Percentiles rank a stretch among this genome's conserved stretches.
Evolutionary conservation across 2,888 invertebrate species (phyloP).

Genomic region (Petrolisthes manimaculis): DNA sequence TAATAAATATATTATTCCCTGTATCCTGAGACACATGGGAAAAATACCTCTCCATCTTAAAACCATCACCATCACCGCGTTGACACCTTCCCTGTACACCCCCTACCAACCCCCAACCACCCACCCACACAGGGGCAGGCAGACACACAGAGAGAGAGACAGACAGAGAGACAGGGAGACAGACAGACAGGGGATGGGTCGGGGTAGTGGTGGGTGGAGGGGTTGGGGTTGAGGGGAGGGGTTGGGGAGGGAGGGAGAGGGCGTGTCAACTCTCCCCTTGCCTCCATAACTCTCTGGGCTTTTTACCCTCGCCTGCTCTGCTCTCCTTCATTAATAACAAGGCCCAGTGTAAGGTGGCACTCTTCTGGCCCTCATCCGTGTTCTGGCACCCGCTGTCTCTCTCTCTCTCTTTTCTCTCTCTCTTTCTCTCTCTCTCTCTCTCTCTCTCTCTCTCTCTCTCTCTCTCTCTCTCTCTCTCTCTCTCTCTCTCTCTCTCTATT

Average conservation of each 20-base stretch:
- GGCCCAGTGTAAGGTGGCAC: slow-evolving; percentile 46
- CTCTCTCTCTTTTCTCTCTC: not conserved
- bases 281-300: slow-evolving; percentile 33
- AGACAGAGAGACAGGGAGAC: slow-evolving; percentile 26
- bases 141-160: slow-evolving; percentile 27
- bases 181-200: not conserved
- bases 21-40: no score
- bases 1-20: not conserved
- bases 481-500: slow-evolving; percentile 19
- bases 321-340: slow-evolving; percentile 49
- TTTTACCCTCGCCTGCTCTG: slow-evolving; percentile 11
- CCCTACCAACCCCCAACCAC: not conserved
- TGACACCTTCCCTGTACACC: no score
- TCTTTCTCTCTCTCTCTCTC: not conserved
- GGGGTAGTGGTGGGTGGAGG: slow-evolving; percentile 5
- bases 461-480: not conserved
- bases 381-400: slow-evolving; percentile 12
- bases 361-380: slow-evolving; percentile 34
- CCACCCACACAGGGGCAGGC: slow-evolving; percentile 10
- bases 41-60: no score
- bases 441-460: not conserved
- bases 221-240: not conserved
- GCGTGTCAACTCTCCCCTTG: not conserved
- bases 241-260: not conserved
- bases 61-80: no score